phyloP scores from a whole-genome alignment of 2,113 vertebrate species.

The Halcyon senegalensis region DNA sequence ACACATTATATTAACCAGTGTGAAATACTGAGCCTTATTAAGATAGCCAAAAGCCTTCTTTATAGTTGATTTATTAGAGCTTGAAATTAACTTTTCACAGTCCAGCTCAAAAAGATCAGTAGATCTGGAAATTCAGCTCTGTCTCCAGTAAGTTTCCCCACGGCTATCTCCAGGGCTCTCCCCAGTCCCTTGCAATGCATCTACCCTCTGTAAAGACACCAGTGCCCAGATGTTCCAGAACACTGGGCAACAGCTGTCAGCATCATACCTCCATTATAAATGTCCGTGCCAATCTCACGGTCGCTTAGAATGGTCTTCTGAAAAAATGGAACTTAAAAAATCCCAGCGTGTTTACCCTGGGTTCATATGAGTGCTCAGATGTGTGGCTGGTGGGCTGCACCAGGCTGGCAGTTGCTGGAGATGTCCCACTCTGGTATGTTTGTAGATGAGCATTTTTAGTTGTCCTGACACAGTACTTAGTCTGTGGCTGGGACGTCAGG shows the following conservation, averaged over 20 bases:
- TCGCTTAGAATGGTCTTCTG: not conserved
- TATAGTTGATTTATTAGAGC: constrained; percentile 55
- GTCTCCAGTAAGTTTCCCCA: not conserved
- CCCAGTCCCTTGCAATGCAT: not conserved
- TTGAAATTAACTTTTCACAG: constrained; percentile 69
- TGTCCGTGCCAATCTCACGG: not conserved
- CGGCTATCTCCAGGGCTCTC: not conserved
- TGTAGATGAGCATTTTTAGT: not conserved
- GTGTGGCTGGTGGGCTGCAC: not conserved
- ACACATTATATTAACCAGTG: constrained; percentile 36
- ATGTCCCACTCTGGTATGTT: not conserved
- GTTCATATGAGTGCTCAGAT: not conserved
- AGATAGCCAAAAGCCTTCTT: constrained; percentile 42
- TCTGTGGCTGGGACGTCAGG: not conserved
- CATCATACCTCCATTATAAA: not conserved
- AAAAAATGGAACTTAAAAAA: not conserved
- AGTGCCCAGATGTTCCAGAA: not conserved
- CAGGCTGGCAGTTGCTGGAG: not conserved
- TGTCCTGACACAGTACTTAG: not conserved
- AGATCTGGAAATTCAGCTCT: not conserved
- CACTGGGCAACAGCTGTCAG: not conserved
- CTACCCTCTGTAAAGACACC: not conserved
- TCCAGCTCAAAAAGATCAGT: not conserved
- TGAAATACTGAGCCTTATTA: constrained; percentile 46
- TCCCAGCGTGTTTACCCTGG: rapidly evolving